Base-by-base conservation (phyloP, 1,140 invertebrate species). In the Glossosoma conforme region DNA sequence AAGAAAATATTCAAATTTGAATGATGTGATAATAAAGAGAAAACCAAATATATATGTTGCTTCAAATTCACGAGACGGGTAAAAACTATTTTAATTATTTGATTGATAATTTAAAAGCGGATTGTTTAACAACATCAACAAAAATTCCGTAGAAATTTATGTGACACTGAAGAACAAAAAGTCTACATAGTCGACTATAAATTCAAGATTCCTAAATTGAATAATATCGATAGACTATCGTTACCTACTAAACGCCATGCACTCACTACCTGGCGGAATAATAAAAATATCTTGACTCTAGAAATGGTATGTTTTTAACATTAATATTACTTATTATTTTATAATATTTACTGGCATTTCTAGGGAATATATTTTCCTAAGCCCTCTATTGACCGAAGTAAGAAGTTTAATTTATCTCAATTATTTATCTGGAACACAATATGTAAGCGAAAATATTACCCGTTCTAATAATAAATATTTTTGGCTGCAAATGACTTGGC, bases 281-380 rank as follows among this genome's bases (percentile, higher is more conserved):
- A 18, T 17, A 51, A 51, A 15, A 44, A 25, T 51, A 21, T 51
- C 19, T 28, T 51, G 32, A 13, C 48, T 17, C 48, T 41, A 5
- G 48, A 51, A 44, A 51, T 51, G 48, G 48, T 51, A 51, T 43
- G 21, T 36, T 11, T 42, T 15, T 35, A 35, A 9, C 33, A 10
- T 15, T 10, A 5, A 14, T 28, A 8, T 28, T 28, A 8, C 24
- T 28, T n/a, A 28, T 28, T 28, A 8, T 6, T 8, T 28, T 8
- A 28, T 8, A 28, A 8, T n/a, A 28, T 6, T 9, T 11, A 9
- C 19, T 38, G 15, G 20, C 19, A n/a, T 6, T 28, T 28, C 24
- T n/a, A n/a, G n/a, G 24, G n/a, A 28, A 8, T 28, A 28, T 28
- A 28, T n/a, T 8, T 28, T 28, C 6, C 24, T 8, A 8, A 8